phyloP scores from a whole-genome alignment of 2,797 vertebrate species.

The Sebastes glaucus region DNA sequence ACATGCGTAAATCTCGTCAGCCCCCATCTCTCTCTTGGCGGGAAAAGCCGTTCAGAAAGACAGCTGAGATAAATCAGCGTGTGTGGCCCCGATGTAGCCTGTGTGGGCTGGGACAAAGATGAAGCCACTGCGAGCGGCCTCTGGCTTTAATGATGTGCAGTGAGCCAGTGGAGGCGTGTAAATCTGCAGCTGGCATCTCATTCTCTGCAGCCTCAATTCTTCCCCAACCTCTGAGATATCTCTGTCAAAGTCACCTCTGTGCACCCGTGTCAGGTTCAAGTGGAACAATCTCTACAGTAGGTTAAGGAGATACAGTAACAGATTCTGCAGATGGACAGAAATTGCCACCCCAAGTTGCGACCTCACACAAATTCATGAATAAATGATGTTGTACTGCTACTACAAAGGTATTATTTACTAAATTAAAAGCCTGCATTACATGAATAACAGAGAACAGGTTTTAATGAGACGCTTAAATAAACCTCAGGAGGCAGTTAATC shows the following conservation, averaged over 20 bases:
- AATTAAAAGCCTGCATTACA: background rate
- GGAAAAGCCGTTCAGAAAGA: conserved; percentile 76
- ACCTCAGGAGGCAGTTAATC: background rate
- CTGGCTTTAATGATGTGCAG: conserved; percentile 82
- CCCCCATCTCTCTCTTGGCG: conserved; percentile 71
- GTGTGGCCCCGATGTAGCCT: conserved; percentile 66
- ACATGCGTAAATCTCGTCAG: conserved; percentile 73
- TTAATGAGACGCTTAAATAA: background rate
- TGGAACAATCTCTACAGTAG: conserved; percentile 30
- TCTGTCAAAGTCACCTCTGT: conserved; percentile 73
- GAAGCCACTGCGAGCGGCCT: conserved; percentile 72
- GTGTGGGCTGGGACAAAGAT: conserved; percentile 76
- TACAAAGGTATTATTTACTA: background rate
- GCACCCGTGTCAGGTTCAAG: conserved; percentile 56
- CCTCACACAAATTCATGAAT: background rate
- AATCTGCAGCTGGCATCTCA: conserved; percentile 78
- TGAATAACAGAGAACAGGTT: background rate
- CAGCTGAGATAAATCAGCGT: conserved; percentile 82
- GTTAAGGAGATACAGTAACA: background rate
- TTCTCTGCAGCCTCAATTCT: conserved; percentile 65
- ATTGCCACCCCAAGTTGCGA: background rate
- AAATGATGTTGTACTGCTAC: background rate
- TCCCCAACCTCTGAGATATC: conserved; percentile 58
- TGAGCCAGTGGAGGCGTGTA: conserved; percentile 76
- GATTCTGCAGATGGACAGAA: background rate